These are phyloP conservation scores for Drosophila demipolita DNA, from an alignment of 2,888 invertebrate genomes.

Conservation along the genomic window DNA sequence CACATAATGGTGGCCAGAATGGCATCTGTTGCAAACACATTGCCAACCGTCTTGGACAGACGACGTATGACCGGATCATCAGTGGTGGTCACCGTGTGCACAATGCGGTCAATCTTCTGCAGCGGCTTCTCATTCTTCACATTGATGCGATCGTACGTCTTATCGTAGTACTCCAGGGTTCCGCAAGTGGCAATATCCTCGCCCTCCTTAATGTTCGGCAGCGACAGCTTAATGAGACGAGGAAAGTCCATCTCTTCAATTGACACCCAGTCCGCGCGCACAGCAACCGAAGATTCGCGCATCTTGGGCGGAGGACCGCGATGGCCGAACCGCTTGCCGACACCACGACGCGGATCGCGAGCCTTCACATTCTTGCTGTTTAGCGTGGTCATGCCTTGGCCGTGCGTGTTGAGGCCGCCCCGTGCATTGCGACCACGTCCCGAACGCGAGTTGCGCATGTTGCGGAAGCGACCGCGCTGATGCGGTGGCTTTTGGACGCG, in stretches of 20 bases:
- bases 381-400: slow-evolving; percentile 91
- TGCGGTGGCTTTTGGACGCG: slow-evolving; percentile 96
- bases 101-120: slow-evolving; percentile 97
- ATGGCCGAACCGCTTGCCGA: slow-evolving; percentile 82
- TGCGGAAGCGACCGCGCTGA: slow-evolving; percentile 95
- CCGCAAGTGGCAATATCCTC: slow-evolving; percentile 95
- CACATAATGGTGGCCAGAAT: slow-evolving; percentile 99
- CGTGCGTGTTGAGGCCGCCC: slow-evolving; percentile 88
- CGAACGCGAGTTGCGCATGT: slow-evolving; percentile 88
- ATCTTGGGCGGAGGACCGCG: slow-evolving; percentile 95
- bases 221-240: slow-evolving; percentile 94
- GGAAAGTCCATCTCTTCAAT: slow-evolving; percentile 99
- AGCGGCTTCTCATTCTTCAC: slow-evolving; percentile 97
- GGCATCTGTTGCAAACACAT: slow-evolving; percentile 99
- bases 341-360: slow-evolving; percentile 90
- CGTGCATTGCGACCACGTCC: slow-evolving; percentile 88
- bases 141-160: slow-evolving; percentile 97
- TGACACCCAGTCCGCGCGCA: slow-evolving; percentile 97
- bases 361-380: slow-evolving; percentile 94
- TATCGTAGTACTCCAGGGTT: slow-evolving; percentile 98
- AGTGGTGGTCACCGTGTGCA: slow-evolving; percentile 98
- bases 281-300: slow-evolving; percentile 98
- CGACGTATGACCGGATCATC: slow-evolving; percentile 99
- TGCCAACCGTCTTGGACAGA: slow-evolving; percentile 96
- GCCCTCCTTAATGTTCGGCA: slow-evolving; percentile 95